Base-by-base conservation (phyloP, 1,140 invertebrate genomes). In the Spodoptera frugiperda region DNA sequence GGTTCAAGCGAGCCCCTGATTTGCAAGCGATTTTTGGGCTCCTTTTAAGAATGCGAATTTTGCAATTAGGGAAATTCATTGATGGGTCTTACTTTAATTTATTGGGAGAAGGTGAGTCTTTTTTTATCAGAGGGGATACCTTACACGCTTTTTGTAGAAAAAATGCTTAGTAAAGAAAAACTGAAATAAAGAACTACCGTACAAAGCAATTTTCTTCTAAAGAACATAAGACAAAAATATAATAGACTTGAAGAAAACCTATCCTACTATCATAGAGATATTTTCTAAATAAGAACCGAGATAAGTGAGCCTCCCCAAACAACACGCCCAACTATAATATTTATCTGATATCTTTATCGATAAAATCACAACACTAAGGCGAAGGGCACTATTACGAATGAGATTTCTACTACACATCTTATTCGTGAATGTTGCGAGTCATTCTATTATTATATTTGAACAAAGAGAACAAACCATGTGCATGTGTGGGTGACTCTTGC, bases 401-500 rank as follows among this genome's bases (percentile, higher is more conserved):
- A 89, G 89, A 89, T 90, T 88, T 86, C 82, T 85, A 78, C 81
- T 82, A 86, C 85, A 86, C 86, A 89, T 91, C 89, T 90, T 79
- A 88, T 87, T 89, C 83, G 71, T 77, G 74, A 89, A 90, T 86
- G 89, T 83, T 83, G 80, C 82, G 79, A 89, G 85, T 93, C 89
- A 91, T 91, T 91, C 89, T 85, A 83, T 91, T 90, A 91, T 92
- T 90, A 92, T 92, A 90, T 87, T 85, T 85, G 86, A 83, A 89
- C 87, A 90, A 89, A 91, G 87, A 89, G 87, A 87, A 84, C 82
- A 82, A 44, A 49, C 54, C 10, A 19, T 54, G 48, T 19, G 25
- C 51, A 82, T 83, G 80, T 82, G 68, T 71, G 71, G 79, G 67
- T 48, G 79, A 73, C 67, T 78, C 30, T 71, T 65, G 78, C 86